Base-by-base conservation (phyloP, 2,888 invertebrate species). In the Amblyjoppa fuscipennis region DNA sequence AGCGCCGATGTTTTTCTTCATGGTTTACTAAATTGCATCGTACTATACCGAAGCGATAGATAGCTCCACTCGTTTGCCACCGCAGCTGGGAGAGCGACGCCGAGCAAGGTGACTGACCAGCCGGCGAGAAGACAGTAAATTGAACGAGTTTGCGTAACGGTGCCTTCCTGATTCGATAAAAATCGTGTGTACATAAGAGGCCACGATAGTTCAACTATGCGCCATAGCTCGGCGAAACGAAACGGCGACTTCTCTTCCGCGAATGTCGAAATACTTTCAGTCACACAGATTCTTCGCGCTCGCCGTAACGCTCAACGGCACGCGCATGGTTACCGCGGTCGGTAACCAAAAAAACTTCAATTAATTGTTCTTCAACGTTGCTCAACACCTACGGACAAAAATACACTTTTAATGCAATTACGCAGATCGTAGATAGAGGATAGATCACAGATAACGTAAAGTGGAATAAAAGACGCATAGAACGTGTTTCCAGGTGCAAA, bases 111-210 rank as follows among this genome's bases (percentile, higher is more conserved):
- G 81, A 86, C 83, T 85, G 87, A 87, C 84, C 87, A 84, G 66
- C 81, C 82, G 70, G 16, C 86, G 85, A 87, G 84, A 84, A 38
- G 76, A 83, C 80, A 66, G 81, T 79, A 79, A 79, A 77, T 81
- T 78, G 81, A 86, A 87, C 84, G 74, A 82, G 87, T 83, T 87
- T 86, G 83, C 71, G 76, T 86, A 87, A 87, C 85, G 81, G 86
- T 86, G 76, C 66, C 75, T 81, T 77, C 51, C 61, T 59, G 64
- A 73, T 81, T 84, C 80, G 71, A 75, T 81, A 16, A 76, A 71
- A 81, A 81, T 84, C 61, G 20, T 61, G 28, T 59, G 59, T 31
- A 38, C 68, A 64, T 6, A 34, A 16, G 34, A 16, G 31, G 16
- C 31, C 61, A 34, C 45, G 13, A 31, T 34, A 64, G 31, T 34